Base-by-base conservation (phyloP, 1,140 invertebrate species). In the Pseudomyrmex concolor region DNA sequence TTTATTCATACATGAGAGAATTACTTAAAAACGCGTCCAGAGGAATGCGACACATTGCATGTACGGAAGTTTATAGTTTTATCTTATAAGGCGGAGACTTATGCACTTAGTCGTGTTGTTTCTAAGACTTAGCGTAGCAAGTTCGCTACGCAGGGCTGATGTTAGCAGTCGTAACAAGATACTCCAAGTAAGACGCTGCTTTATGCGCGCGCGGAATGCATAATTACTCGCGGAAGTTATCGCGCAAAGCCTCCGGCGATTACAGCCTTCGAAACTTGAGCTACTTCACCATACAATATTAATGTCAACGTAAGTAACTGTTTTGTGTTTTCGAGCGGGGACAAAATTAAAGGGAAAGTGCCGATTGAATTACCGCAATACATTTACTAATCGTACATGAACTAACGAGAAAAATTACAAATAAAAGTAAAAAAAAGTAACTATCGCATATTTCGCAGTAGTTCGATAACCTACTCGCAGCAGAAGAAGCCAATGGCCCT, bases 121-220 rank as follows among this genome's bases (percentile, higher is more conserved):
- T 74, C 70, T 8, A 57, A 84, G 63, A 55, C 59, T 84, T 68
- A 80, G 12, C 25, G 59, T 19, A 54, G 13, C n/a, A 10, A 19
- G 48, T 62, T 77, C 45, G 45, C 22, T 50, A 50, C 34, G 50
- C 25, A 15, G n/a, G 63, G 8, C n/a, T 76, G 43, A 72, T 22
- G 67, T 67, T 62, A 17, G 63, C 57, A 9, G 12, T 17, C 34
- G 84, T 73, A 84, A 87, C 72, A 59, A 67, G 72, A 87, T 78
- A 87, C 25, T 67, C 43, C 13, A 7, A 34, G 17, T 54, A 62
- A 74, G 80, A 50, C 66, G 76, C 19, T 48, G 19, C 19, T 71
- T 48, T 67, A 22, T 70, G 64, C 64, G 34, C 34, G 2, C 19
- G 19, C 43, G n/a, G 66, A 71, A 80, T 80, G 22, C 43, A 60